These are phyloP conservation scores for Eulacestoma nigropectus DNA, from an alignment of 2,113 vertebrate genomes.

Conservation along the genomic window DNA sequence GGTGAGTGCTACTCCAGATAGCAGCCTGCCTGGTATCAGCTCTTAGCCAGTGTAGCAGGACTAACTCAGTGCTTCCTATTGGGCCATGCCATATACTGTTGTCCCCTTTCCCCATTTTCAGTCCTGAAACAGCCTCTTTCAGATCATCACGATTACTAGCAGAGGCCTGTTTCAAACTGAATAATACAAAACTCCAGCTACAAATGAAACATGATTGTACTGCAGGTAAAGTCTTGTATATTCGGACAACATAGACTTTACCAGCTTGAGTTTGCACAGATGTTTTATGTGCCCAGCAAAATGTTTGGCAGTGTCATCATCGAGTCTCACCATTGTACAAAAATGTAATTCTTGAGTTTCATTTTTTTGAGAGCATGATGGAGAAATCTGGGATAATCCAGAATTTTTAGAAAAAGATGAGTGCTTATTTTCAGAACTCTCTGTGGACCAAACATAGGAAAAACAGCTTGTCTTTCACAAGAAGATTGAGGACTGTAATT, in stretches of 20 bases:
- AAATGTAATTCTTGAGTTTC: not conserved
- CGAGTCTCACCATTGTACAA: not conserved
- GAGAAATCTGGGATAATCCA: not conserved
- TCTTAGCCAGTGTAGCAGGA: not conserved
- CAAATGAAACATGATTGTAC: not conserved
- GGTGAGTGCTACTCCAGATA: not conserved
- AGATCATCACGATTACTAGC: not conserved
- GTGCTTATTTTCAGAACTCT: not conserved
- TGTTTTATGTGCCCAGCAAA: not conserved
- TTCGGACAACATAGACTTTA: not conserved
- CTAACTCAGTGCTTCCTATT: not conserved
- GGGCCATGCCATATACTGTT: not conserved
- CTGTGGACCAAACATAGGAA: not conserved
- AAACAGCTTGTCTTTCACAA: not conserved
- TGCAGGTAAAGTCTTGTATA: not conserved
- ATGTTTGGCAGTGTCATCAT: not conserved
- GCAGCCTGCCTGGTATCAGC: not conserved
- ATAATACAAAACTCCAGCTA: not conserved
- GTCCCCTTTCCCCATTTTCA: not conserved
- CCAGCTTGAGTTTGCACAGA: not conserved
- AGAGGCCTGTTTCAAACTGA: not conserved
- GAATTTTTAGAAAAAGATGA: not conserved
- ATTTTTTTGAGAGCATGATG: not conserved
- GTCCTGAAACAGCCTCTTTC: not conserved
- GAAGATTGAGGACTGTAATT: conserved; percentile 4